These are phyloP conservation scores for Gopherus flavomarginatus DNA, from an alignment of 2,113 vertebrate genomes.

Conservation along the genomic window DNA sequence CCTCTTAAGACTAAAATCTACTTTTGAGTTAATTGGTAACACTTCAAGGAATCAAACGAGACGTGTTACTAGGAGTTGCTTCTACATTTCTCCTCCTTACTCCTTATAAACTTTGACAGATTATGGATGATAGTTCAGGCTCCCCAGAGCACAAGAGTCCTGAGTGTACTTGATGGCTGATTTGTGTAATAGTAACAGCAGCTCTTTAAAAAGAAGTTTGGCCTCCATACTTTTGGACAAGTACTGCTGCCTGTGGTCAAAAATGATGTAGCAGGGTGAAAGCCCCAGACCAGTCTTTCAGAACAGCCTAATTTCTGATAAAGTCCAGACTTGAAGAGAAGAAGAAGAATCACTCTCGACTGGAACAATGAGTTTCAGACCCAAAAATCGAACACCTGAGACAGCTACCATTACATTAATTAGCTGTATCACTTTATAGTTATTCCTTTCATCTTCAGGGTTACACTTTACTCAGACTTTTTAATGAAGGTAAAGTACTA, in stretches of 20 bases:
- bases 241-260: not conserved
- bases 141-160: not conserved
- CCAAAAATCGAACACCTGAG: fast-evolving
- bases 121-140: not conserved
- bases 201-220: not conserved
- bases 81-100: not conserved
- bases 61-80: not conserved
- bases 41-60: not conserved
- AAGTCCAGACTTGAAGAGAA: not conserved
- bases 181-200: fast-evolving
- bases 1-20: not conserved
- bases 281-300: not conserved
- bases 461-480: not conserved
- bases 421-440: not conserved
- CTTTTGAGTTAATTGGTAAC: not conserved
- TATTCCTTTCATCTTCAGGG: not conserved
- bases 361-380: not conserved
- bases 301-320: not conserved
- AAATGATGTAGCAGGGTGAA: not conserved
- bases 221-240: not conserved
- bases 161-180: not conserved
- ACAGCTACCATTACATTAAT: constrained; percentile 4
- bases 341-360: not conserved
- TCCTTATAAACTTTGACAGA: not conserved
- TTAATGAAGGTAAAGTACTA: not conserved